Evolutionary conservation across 2,797 vertebrate species (phyloP), one percentile per base, ranked within the genome.

Genomic region (Hippoglossus hippoglossus): DNA sequence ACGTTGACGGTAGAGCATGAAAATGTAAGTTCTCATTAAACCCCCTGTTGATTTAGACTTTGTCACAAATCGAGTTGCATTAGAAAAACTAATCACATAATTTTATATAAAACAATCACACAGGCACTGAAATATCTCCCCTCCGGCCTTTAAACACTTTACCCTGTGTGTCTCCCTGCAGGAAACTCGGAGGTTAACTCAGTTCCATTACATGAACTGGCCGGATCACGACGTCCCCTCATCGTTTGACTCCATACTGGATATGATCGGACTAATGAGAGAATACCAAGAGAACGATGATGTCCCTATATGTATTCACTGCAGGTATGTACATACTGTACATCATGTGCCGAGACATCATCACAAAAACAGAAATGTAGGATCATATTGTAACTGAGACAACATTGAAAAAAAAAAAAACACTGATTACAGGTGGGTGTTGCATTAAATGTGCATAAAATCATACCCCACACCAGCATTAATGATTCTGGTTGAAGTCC

Each of bases 181-280:
- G 98, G 97, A 98, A 86, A 95, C 94, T 1, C 96, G 97, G 65
- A 95, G 95, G 80, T 83, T 99, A 41, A 97, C 97, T 58, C 98
- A 99, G 61, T 99, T 99, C 86, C 98, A 99, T 94, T 99, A 99
- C 66, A 95, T 98, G 64, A 99, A 99, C 93, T 99, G 98, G 98
- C 98, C 98, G 0, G 98, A 99, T 88, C 98, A 99, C 1, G 98
- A 99, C 50, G 98, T 99, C 59, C 98, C 98, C n/a, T 98, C 98
- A 0, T 98, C 97, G 0, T 99, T 99, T 79, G 98, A 99, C 92
- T 99, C 98, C 80, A 99, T 99, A 88, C 91, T 99, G 93, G 98
- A 99, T 69, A 99, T 99, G 98, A 99, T 99, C 67, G 95, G 94
- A 67, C 94, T 98, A 68, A 98, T 99, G 98, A 95, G 98, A 84